phyloP scores from a whole-genome alignment of 2,888 invertebrate species.

The Machimus rusticus region DNA sequence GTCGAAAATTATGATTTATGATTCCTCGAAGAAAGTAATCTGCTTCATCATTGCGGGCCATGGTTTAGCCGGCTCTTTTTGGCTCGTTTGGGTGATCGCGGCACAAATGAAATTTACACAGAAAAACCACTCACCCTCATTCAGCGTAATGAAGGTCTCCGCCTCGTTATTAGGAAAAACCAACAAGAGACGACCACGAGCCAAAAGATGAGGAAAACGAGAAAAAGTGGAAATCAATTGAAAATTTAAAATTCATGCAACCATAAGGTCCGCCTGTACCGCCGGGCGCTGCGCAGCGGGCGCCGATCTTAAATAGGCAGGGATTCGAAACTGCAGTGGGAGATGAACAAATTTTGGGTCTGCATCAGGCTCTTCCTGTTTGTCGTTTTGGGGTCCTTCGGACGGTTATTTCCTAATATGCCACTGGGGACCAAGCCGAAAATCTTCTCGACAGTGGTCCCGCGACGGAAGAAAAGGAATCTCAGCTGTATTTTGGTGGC shows the following conservation, averaged over 20 bases:
- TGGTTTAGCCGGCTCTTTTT: background rate
- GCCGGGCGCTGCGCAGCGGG: background rate
- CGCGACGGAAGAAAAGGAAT: background rate
- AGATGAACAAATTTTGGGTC: background rate
- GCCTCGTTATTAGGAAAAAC: conserved; percentile 38
- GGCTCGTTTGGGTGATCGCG: background rate
- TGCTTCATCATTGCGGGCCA: conserved; percentile 19
- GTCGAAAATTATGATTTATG: conserved; percentile 21
- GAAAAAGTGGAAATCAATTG: conserved; percentile 25
- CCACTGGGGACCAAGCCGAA: background rate
- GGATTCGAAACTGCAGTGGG: background rate
- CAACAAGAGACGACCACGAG: conserved; percentile 34
- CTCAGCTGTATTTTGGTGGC: background rate
- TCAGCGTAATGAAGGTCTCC: conserved; percentile 19
- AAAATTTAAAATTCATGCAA: conserved; percentile 38
- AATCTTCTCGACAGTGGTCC: background rate
- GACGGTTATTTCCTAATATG: background rate
- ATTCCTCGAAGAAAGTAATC: background rate
- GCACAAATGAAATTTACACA: background rate
- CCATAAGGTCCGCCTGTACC: background rate
- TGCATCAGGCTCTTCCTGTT: background rate
- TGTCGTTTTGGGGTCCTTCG: background rate
- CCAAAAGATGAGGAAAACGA: conserved; percentile 1
- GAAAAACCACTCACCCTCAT: conserved; percentile 30
- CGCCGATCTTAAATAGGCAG: background rate